Percentiles rank a stretch among this genome's conserved stretches.
phyloP scores from a whole-genome alignment of 1,140 invertebrate genomes.

The Macrocentrus cingulum region DNA sequence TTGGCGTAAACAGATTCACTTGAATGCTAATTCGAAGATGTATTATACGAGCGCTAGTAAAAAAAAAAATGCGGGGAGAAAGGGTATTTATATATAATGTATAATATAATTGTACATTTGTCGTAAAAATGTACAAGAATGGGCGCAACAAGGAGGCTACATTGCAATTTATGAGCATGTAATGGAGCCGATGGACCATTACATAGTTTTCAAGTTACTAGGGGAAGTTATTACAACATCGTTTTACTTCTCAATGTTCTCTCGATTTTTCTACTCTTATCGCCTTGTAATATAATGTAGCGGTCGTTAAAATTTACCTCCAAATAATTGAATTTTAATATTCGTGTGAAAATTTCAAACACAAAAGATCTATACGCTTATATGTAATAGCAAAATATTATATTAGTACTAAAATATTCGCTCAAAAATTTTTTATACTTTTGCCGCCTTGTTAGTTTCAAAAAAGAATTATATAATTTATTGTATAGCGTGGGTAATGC shows the following conservation, averaged over 20 bases:
- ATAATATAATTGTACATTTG: conserved; percentile 42
- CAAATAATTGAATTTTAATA: conserved; percentile 24
- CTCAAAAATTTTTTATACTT: too few relatives aligned
- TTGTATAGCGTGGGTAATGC: too few relatives aligned
- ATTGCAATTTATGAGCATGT: conserved; percentile 42
- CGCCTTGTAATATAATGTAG: too few relatives aligned
- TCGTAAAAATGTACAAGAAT: conserved; percentile 38
- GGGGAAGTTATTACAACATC: conserved; percentile 51
- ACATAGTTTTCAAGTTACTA: conserved; percentile 37
- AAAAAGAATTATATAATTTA: too few relatives aligned
- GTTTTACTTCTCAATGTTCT: conserved; percentile 30
- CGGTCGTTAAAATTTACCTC: conserved; percentile 5
- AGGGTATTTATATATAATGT: conserved; percentile 18
- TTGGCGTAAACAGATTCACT: conserved; percentile 18
- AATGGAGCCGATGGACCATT: conserved; percentile 47
- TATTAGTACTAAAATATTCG: not conserved
- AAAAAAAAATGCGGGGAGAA: not conserved
- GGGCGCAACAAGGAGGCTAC: conserved; percentile 35
- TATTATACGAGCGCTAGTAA: conserved; percentile 12
- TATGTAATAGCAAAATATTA: too few relatives aligned
- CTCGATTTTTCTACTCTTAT: conserved; percentile 7
- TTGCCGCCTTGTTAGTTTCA: too few relatives aligned
- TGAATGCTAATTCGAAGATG: conserved; percentile 18
- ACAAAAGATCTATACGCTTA: not conserved
- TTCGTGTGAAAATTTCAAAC: conserved; percentile 10